These are phyloP conservation scores for Asteroscopus sphinx DNA, from an alignment of 2,888 invertebrate species.

Conservation along the genomic window DNA sequence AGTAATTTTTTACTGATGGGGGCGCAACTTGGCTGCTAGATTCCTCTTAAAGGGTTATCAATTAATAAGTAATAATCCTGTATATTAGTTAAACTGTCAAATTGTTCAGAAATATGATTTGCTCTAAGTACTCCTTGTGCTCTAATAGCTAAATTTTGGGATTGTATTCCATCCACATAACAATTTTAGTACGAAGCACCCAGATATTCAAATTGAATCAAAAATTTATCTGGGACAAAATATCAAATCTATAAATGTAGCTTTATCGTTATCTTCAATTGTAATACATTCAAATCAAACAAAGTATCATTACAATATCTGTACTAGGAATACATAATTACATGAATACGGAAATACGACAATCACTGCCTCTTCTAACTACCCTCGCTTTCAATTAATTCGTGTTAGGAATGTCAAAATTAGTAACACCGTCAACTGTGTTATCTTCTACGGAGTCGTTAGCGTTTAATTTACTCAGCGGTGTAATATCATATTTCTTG, in stretches of 20 bases:
- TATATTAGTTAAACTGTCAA: too few species aligned
- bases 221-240: too few species aligned
- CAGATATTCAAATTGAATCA: neutral
- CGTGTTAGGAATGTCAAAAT: conserved; percentile 70
- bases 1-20: too few species aligned
- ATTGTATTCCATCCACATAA: too few species aligned
- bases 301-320: conserved; percentile 40
- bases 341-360: conserved; percentile 53
- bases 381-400: conserved; percentile 64
- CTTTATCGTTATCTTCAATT: conserved; percentile 8
- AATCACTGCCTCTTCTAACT: conserved; percentile 67
- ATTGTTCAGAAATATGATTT: too few species aligned
- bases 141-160: too few species aligned
- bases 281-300: conserved; percentile 17
- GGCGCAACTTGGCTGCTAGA: too few species aligned
- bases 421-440: conserved; percentile 60
- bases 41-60: too few species aligned
- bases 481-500: conserved; percentile 49
- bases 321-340: conserved; percentile 55
- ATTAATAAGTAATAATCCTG: too few species aligned
- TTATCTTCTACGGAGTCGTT: conserved; percentile 62
- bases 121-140: too few species aligned
- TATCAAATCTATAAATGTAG: neutral
- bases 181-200: neutral
- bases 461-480: conserved; percentile 57